Percentiles rank a stretch among this genome's conserved stretches.
Conservation (phyloP, 2,797 vertebrate genomes). For the Hybognathus amarus region DNA sequence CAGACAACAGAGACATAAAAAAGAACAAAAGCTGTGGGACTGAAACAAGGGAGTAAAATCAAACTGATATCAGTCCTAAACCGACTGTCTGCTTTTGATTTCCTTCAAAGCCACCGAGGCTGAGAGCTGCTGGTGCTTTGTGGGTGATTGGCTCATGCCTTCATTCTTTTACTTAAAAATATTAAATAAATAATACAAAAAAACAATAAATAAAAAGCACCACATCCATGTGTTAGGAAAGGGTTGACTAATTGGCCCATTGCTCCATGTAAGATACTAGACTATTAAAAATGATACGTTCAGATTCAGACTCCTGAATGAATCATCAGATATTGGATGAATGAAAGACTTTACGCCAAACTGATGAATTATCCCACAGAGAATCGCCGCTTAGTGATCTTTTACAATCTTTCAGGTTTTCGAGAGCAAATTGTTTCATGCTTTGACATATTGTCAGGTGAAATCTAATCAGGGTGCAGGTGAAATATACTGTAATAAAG, state of each 20-base stretch:
- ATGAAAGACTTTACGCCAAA: slow-evolving; percentile 32
- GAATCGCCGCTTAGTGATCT: slow-evolving; percentile 4
- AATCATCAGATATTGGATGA: slow-evolving; percentile 12
- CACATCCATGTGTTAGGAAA: slow-evolving; percentile 42
- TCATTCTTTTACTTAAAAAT: slow-evolving; percentile 52
- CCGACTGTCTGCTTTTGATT: slow-evolving; percentile 71
- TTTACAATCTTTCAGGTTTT: slow-evolving; percentile 6
- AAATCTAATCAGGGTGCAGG: slow-evolving; percentile 13
- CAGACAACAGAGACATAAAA: slow-evolving; percentile 25
- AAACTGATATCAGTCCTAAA: slow-evolving; percentile 53
- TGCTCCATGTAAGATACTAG: slow-evolving; percentile 7
- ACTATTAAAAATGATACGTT: slow-evolving; percentile 7
- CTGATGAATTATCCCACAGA: slow-evolving; percentile 25
- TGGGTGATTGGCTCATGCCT: slow-evolving; percentile 69
- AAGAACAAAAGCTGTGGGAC: slow-evolving; percentile 34
- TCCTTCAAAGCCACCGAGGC: slow-evolving; percentile 70
- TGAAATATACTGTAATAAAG: slow-evolving; percentile 35
- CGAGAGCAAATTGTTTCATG: slow-evolving; percentile 17
- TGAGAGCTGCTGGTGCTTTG: slow-evolving; percentile 69
- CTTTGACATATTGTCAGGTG: slow-evolving; percentile 25
- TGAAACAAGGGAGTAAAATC: slow-evolving; percentile 36
- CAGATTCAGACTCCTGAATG: not conserved
- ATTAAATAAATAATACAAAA: slow-evolving; percentile 9
- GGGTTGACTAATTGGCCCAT: slow-evolving; percentile 31
- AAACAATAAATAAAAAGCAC: slow-evolving; percentile 25